These are phyloP conservation scores for Leptura quadrifasciata DNA, from an alignment of 2,888 invertebrate species.

Conservation along the genomic window DNA sequence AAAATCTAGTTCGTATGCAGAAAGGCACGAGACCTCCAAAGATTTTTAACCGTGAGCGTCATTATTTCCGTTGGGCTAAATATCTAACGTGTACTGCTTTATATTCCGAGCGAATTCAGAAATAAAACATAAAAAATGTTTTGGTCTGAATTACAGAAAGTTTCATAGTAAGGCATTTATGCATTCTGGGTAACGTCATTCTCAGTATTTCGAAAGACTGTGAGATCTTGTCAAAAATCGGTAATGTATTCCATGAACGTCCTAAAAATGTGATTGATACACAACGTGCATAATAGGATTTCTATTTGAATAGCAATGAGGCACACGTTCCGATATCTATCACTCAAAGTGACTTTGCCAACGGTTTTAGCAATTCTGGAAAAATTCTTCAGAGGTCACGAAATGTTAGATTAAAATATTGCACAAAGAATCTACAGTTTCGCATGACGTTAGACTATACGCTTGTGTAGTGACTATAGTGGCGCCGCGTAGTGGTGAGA, in stretches of 20 bases:
- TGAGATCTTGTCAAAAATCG: conserved; percentile 59
- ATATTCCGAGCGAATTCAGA: conserved; percentile 3
- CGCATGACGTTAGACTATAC: not conserved
- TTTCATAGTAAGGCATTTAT: conserved; percentile 17
- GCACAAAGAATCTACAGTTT: not conserved
- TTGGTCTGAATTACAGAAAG: conserved; percentile 22
- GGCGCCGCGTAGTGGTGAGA: too few relatives aligned
- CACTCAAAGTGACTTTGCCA: conserved; percentile 35
- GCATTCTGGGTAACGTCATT: conserved; percentile 32
- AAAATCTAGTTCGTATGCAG: not conserved
- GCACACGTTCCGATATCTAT: conserved; percentile 46
- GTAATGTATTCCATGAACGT: conserved; percentile 66
- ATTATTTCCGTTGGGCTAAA: not conserved
- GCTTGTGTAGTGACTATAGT: too few relatives aligned
- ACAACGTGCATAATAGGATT: conserved; percentile 59
- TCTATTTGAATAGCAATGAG: conserved; percentile 62
- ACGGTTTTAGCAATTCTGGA: conserved; percentile 35
- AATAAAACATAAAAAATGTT: not conserved
- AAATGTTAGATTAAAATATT: conserved; percentile 5
- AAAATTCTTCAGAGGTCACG: conserved; percentile 15
- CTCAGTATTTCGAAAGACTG: conserved; percentile 54
- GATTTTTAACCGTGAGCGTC: not conserved
- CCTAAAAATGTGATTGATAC: conserved; percentile 64
- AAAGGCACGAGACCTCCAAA: not conserved
- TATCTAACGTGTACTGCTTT: conserved; percentile 4